Evolutionary conservation across 2,113 vertebrate genomes (phyloP).

Genomic region (Bufo gargarizans): DNA sequence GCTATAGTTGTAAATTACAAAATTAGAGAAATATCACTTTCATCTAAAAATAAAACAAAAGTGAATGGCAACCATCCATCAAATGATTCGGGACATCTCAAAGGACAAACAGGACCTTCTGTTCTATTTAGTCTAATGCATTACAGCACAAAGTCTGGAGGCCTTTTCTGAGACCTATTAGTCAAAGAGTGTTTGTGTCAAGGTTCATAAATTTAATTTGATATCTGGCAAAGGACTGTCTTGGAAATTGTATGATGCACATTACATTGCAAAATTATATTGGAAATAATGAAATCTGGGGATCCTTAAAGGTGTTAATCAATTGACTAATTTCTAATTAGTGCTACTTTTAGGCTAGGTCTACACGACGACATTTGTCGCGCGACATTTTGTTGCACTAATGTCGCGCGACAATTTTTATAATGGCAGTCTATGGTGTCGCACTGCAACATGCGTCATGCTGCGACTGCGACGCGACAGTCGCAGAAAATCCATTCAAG

Average conservation of each 20-base stretch:
- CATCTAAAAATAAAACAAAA: neutral
- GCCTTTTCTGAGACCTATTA: neutral
- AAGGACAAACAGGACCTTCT: neutral
- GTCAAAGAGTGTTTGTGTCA: constrained; percentile 16
- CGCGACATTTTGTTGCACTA: too few species aligned
- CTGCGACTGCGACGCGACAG: too few species aligned
- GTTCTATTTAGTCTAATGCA: neutral
- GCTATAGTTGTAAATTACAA: too few species aligned
- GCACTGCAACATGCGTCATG: too few species aligned
- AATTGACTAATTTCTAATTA: too few species aligned
- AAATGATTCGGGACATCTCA: neutral
- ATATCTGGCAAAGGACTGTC: neutral
- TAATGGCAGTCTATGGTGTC: too few species aligned
- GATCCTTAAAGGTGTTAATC: too few species aligned
- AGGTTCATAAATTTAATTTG: constrained; percentile 14
- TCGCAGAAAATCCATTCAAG: too few species aligned
- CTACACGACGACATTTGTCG: too few species aligned
- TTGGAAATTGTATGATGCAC: neutral
- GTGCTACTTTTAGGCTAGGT: too few species aligned
- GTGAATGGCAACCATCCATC: neutral
- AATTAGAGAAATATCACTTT: too few species aligned
- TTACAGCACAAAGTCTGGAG: neutral
- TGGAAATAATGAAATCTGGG: neutral
- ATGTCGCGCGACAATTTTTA: too few species aligned
- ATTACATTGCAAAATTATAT: neutral